phyloP scores from a whole-genome alignment of 2,888 invertebrate species.

The Drosophila nr. medialis region DNA sequence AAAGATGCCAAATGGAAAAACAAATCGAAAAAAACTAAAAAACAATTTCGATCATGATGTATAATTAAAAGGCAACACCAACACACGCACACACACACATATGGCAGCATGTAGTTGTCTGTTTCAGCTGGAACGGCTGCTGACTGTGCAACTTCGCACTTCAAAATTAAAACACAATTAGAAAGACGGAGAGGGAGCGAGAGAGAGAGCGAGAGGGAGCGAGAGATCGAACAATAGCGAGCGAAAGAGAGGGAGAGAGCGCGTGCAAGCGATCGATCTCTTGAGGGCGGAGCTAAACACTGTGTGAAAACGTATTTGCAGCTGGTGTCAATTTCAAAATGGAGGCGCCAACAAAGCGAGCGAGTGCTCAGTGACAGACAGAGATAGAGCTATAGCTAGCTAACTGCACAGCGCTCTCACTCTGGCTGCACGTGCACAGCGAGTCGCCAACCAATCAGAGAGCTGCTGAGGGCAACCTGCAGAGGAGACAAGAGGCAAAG shows the following conservation, averaged over 20 bases:
- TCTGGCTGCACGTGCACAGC: conserved; percentile 30
- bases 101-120: conserved; percentile 42
- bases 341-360: conserved; percentile 76
- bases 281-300: conserved; percentile 61
- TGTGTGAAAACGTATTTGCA: conserved; percentile 59
- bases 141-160: conserved; percentile 82
- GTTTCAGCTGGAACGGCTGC: conserved; percentile 49
- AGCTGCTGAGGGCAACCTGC: conserved; percentile 37
- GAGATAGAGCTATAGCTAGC: conserved; percentile 33
- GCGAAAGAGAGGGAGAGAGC: conserved; percentile 9
- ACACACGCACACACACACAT: conserved; percentile 17
- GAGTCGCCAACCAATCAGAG: conserved; percentile 34
- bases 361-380: conserved; percentile 8
- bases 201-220: neutral
- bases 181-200: conserved; percentile 39
- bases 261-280: conserved; percentile 22
- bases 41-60: conserved; percentile 79
- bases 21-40: conserved; percentile 52
- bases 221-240: neutral
- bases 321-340: conserved; percentile 82
- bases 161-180: conserved; percentile 78
- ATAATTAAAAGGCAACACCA: conserved; percentile 78
- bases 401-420: conserved; percentile 19
- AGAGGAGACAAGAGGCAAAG: conserved; percentile 17
- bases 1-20: conserved; percentile 71